Evolutionary conservation across 2,113 vertebrate species (phyloP).

Genomic region (Rhinoderma darwinii): DNA sequence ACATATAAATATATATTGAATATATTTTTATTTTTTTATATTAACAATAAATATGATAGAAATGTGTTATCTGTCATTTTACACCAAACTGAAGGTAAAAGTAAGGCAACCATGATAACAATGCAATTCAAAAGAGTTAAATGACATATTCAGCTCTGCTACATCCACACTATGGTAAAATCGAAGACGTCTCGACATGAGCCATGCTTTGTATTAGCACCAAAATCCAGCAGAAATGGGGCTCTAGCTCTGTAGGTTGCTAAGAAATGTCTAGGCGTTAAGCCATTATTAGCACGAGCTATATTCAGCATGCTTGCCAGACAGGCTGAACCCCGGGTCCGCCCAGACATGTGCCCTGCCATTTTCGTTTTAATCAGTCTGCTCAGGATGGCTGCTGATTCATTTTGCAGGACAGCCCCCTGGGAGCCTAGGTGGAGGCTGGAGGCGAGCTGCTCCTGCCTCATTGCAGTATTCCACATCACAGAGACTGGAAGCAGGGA

Average conservation of each 20-base stretch:
- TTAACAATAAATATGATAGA: too few relatives aligned
- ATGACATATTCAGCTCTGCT: neutral
- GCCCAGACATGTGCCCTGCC: conserved; percentile 85
- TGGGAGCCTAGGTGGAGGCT: conserved; percentile 79
- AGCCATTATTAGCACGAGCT: conserved; percentile 90
- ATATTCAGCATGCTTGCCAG: conserved; percentile 89
- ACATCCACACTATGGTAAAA: neutral
- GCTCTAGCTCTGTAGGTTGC: conserved; percentile 19
- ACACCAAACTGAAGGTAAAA: neutral
- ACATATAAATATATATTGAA: neutral
- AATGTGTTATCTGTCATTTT: neutral
- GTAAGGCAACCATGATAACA: neutral
- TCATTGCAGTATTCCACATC: conserved; percentile 71
- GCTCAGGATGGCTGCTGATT: conserved; percentile 85
- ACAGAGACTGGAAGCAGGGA: conserved; percentile 58
- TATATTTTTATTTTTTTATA: neutral
- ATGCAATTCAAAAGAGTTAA: neutral
- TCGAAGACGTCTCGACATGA: neutral
- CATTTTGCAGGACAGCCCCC: conserved; percentile 83
- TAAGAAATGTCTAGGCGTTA: conserved; percentile 54
- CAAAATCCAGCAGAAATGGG: neutral
- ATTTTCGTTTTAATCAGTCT: conserved; percentile 85
- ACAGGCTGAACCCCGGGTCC: conserved; percentile 78
- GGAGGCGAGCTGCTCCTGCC: conserved; percentile 74
- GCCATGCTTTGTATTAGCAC: neutral